Base-by-base conservation (phyloP, 2,888 invertebrate species). In the Myathropa florea region DNA sequence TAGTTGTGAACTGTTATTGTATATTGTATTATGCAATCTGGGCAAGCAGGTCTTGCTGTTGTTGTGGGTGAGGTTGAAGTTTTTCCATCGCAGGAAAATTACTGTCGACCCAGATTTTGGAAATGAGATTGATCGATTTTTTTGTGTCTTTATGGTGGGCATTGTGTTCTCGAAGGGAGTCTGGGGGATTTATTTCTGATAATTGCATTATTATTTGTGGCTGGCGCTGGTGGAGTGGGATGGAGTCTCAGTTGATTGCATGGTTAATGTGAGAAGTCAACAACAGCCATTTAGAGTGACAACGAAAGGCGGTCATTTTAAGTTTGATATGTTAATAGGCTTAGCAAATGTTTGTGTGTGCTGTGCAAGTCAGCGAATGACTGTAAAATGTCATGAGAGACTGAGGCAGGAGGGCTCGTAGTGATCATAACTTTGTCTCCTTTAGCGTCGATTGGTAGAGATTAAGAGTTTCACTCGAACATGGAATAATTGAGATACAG, bases 1-100 rank as follows among this genome's bases (percentile, higher is more conserved):
- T 86, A 86, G 86, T 83, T 86, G 86, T 83, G 83, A 83, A 86
- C 75, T 75, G 83, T 70, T 75, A 78, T 83, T 83, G 76, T 79
- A 39, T 75, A 26, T 55, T 36, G 57, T 14, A 61, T 86, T 86
- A 79, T 86, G 86, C 75, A 86, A 86, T 53, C 14, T 0, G 7
- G 24, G 2, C 46, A 4, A 39, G 39, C 39, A 39, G 39, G 39
- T 39, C 39, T 64, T 33, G 18, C 59, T 57, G 36, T 64, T 24
- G 59, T 68, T 78, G 85, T 86, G 85, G 85, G 85, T 86, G 86
- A 86, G 83, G 86, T 79, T 78, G 28, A 24, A 23, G 24, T 36
- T 61, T 21, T 68, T 57, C n/a, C 28, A 7, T 68, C 60, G 36
- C 46, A n/a, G 33, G 6, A 77, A 81, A 81, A 77, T 64, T 64